Conservation (phyloP, 2,888 invertebrate genomes). For the Hirtodrosophila duncani region DNA sequence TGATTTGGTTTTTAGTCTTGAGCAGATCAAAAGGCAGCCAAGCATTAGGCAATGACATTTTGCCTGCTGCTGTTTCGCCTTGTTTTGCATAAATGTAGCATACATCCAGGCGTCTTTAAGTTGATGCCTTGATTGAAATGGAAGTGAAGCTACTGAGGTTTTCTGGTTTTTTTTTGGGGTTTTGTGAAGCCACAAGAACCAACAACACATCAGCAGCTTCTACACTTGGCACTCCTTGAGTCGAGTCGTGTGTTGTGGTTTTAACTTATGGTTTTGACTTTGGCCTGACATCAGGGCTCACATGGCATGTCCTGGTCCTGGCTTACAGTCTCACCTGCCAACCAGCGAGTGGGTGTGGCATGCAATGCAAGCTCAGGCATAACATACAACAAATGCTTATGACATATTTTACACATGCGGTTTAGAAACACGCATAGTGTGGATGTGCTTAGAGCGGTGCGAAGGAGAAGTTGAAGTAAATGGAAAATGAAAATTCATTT, state of each 20-base stretch:
- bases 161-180: conserved; percentile 27
- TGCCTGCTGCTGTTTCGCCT: too few species aligned
- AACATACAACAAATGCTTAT: conserved; percentile 52
- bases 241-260: conserved; percentile 49
- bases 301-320: neutral
- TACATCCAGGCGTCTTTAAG: conserved; percentile 27
- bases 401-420: conserved; percentile 66
- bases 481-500: conserved; percentile 17
- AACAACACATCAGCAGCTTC: conserved; percentile 13
- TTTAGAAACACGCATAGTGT: conserved; percentile 33
- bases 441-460: neutral
- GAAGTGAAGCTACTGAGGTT: conserved; percentile 9
- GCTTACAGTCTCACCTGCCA: conserved; percentile 6
- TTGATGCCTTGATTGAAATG: conserved; percentile 27
- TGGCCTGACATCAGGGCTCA: conserved; percentile 26
- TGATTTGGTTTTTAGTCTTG: conserved; percentile 12
- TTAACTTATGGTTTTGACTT: conserved; percentile 58
- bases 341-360: conserved; percentile 4
- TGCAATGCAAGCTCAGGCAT: conserved; percentile 26
- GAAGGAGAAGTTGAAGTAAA: neutral
- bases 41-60: conserved; percentile 39
- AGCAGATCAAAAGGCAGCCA: conserved; percentile 43
- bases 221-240: conserved; percentile 33
- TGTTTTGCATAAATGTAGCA: conserved; percentile 35
- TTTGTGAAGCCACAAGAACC: conserved; percentile 30